These are phyloP conservation scores for Oscheius myriophilus DNA, from an alignment of 2,888 invertebrate genomes.

Conservation along the genomic window DNA sequence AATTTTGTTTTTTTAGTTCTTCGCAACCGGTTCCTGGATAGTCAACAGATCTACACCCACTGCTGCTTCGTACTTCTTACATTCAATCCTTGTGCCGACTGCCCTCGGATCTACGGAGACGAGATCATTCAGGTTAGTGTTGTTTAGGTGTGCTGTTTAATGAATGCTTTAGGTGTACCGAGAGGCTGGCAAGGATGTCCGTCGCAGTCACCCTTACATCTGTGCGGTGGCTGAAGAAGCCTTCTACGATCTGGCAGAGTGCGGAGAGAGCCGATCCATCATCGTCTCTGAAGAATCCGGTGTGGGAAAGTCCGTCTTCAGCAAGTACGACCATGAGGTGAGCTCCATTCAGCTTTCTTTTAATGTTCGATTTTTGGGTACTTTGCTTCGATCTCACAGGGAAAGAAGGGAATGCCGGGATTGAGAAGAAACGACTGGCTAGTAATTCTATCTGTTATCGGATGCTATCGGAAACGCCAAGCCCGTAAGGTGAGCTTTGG, in stretches of 20 bases:
- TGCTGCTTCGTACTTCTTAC: constrained; percentile 97
- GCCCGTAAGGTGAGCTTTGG: constrained; percentile 81
- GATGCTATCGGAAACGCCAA: constrained; percentile 99
- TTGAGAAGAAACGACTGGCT: constrained; percentile 91
- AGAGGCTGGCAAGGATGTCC: constrained; percentile 65
- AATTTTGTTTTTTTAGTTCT: constrained; percentile 77
- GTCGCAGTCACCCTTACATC: constrained; percentile 89
- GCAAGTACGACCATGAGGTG: constrained; percentile 97
- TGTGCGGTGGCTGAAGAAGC: constrained; percentile 95
- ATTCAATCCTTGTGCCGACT: constrained; percentile 91
- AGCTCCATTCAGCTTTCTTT: background rate
- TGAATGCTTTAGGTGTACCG: constrained; percentile 61
- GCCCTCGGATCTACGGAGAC: constrained; percentile 81
- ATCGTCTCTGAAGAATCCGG: constrained; percentile 94
- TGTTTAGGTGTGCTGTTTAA: background rate
- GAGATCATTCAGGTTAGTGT: constrained; percentile 89
- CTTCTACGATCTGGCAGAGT: constrained; percentile 72
- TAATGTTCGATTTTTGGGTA: constrained; percentile 54
- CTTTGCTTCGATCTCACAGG: constrained; percentile 64
- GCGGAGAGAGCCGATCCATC: constrained; percentile 76
- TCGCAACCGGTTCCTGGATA: constrained; percentile 90
- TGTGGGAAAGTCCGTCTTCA: constrained; percentile 97
- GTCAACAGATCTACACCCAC: constrained; percentile 95
- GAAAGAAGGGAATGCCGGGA: constrained; percentile 47
- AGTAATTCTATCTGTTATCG: constrained; percentile 98